These are phyloP conservation scores for Slavum lentiscoides DNA, from an alignment of 2,888 invertebrate genomes.

Conservation along the genomic window DNA sequence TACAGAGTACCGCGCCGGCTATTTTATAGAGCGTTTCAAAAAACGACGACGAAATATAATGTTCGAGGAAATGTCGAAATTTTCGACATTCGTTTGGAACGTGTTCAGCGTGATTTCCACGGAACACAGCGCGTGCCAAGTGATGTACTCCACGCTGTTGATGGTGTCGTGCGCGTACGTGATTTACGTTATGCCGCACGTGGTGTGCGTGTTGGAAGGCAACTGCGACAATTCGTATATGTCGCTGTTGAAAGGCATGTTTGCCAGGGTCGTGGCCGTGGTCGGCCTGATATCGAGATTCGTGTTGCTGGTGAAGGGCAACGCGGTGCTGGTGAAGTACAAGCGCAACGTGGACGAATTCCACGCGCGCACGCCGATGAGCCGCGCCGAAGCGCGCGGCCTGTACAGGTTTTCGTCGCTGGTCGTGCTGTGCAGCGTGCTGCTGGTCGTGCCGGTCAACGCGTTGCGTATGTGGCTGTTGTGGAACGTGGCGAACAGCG, in stretches of 20 bases:
- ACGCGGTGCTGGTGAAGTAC: neutral
- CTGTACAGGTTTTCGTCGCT: neutral
- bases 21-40: no score
- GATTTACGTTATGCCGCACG: neutral
- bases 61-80: neutral
- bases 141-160: neutral
- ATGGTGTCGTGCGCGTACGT: neutral
- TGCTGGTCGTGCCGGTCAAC: neutral
- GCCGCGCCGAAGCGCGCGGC: neutral
- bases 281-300: neutral
- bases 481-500: neutral
- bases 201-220: constrained; percentile 3
- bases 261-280: neutral
- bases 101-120: neutral
- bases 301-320: constrained; percentile 2
- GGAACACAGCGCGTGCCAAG: neutral
- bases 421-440: neutral
- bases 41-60: neutral
- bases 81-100: constrained; percentile 1
- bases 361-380: neutral
- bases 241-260: neutral
- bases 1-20: no score
- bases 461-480: neutral
- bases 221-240: neutral
- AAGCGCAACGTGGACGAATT: neutral